A percentile compares a stretch with the other conserved stretches of the same genome.
phyloP scores from a whole-genome alignment of 2,113 vertebrate genomes.

The Athene noctua region DNA sequence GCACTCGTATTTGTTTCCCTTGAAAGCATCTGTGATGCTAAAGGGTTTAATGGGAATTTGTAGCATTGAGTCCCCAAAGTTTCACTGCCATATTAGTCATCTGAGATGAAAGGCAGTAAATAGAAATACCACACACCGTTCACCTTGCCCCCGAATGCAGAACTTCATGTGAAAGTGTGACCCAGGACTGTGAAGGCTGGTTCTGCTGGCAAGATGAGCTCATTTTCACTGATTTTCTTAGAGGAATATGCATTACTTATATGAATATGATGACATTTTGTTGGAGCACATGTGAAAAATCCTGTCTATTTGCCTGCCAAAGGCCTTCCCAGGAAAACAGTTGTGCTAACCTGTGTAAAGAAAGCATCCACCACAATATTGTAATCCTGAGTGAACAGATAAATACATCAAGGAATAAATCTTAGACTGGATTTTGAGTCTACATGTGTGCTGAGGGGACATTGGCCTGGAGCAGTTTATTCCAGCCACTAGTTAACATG shows the following conservation, averaged over 20 bases:
- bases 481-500: slow-evolving; percentile 13
- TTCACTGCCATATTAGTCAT: not conserved
- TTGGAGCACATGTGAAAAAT: not conserved
- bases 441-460: not conserved
- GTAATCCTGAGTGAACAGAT: not conserved
- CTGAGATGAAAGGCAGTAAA: not conserved
- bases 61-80: not conserved
- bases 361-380: not conserved
- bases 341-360: not conserved
- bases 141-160: not conserved
- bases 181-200: not conserved
- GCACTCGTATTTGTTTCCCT: not conserved
- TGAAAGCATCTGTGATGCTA: not conserved
- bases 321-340: slow-evolving; percentile 12
- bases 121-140: not conserved
- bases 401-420: not conserved
- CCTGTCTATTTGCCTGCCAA: not conserved
- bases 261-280: not conserved
- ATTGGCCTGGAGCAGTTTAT: not conserved
- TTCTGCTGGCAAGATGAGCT: not conserved
- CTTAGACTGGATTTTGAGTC: not conserved
- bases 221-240: slow-evolving; percentile 6
- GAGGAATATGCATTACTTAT: not conserved
- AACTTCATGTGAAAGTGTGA: not conserved
- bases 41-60: not conserved